These are phyloP conservation scores for Glossosoma conforme DNA, from an alignment of 1,140 invertebrate species.

Conservation along the genomic window DNA sequence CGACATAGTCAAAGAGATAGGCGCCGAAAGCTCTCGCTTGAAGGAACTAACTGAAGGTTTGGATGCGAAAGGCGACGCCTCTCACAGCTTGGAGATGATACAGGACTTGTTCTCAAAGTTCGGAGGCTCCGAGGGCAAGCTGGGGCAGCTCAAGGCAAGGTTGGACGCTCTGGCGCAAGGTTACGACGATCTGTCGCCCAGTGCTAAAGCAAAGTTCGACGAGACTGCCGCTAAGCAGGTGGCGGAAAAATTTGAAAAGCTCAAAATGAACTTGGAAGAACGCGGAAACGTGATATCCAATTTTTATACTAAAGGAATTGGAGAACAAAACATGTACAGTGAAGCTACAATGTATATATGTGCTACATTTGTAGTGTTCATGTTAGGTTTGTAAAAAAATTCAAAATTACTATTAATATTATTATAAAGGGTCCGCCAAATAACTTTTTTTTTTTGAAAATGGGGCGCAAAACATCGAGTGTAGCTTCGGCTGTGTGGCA, in stretches of 20 bases:
- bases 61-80: not conserved
- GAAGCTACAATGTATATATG: too few relatives aligned
- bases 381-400: too few relatives aligned
- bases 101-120: slow-evolving; percentile 9
- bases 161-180: slow-evolving; percentile 36
- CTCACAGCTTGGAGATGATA: not conserved
- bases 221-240: not conserved
- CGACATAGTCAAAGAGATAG: slow-evolving; percentile 3
- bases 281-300: too few relatives aligned
- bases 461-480: too few relatives aligned
- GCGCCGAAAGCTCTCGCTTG: slow-evolving; percentile 2
- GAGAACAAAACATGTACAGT: too few relatives aligned
- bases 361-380: too few relatives aligned
- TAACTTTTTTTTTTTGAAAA: too few relatives aligned
- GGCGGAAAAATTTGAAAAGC: slow-evolving; percentile 1
- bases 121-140: slow-evolving; percentile 1
- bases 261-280: too few relatives aligned
- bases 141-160: slow-evolving; percentile 34
- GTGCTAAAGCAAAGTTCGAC: slow-evolving; percentile 39
- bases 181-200: slow-evolving; percentile 38
- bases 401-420: too few relatives aligned
- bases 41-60: slow-evolving; percentile 4
- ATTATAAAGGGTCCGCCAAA: too few relatives aligned
- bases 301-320: too few relatives aligned
- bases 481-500: too few relatives aligned